phyloP scores from a whole-genome alignment of 2,888 invertebrate genomes.

The Chaitophorus viminalis region DNA sequence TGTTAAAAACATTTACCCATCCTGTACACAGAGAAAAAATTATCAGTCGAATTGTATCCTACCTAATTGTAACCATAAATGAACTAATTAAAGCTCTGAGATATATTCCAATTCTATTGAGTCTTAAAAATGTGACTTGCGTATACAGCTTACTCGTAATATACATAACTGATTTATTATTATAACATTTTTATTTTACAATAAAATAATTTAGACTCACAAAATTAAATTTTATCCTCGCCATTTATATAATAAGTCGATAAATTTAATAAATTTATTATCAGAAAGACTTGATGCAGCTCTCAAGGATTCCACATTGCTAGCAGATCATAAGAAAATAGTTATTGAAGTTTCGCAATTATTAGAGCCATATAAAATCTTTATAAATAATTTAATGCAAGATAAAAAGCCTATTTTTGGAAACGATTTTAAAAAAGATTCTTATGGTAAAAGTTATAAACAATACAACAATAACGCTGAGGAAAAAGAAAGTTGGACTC shows the following conservation, averaged over 20 bases:
- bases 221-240: not conserved
- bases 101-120: slow-evolving; percentile 31
- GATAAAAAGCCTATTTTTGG: slow-evolving; percentile 3
- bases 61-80: slow-evolving; percentile 13
- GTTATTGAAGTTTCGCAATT: not conserved
- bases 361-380: not conserved
- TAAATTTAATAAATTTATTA: slow-evolving; percentile 4
- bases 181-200: not conserved
- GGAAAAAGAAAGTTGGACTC: not conserved
- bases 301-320: not conserved
- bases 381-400: slow-evolving; percentile 4
- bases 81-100: slow-evolving; percentile 12
- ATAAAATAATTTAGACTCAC: slow-evolving; percentile 7
- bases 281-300: not conserved
- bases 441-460: not conserved
- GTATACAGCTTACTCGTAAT: slow-evolving; percentile 10
- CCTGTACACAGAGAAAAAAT: slow-evolving; percentile 44
- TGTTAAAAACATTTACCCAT: slow-evolving; percentile 43
- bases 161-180: not conserved
- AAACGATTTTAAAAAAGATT: not conserved
- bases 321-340: not conserved
- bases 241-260: too few species aligned
- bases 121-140: slow-evolving; percentile 8
- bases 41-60: slow-evolving; percentile 39
- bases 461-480: not conserved